These are phyloP conservation scores for Chelmon rostratus DNA, from an alignment of 2,797 vertebrate species.

Conservation along the genomic window DNA sequence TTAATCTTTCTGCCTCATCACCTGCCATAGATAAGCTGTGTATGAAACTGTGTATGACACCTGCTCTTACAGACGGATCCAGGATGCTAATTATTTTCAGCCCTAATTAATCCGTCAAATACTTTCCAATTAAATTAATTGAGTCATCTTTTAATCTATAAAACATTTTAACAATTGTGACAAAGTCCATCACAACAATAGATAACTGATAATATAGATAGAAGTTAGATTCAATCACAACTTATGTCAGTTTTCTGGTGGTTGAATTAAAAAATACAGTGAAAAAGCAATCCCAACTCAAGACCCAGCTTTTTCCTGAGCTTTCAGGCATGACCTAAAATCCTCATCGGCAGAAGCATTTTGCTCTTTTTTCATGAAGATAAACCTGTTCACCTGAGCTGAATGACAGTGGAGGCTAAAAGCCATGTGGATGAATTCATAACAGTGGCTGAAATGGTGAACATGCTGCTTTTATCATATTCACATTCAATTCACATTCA, in stretches of 20 bases:
- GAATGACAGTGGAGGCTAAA: background rate
- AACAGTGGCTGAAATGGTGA: background rate
- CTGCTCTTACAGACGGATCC: constrained; percentile 4
- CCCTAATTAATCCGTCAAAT: background rate
- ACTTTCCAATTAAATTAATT: background rate
- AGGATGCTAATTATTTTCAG: background rate
- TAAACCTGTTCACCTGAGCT: background rate
- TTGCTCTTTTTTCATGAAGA: background rate
- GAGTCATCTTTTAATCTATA: background rate
- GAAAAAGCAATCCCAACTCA: background rate
- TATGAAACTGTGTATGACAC: constrained; percentile 24
- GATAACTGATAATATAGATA: no score
- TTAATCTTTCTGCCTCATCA: constrained; percentile 55
- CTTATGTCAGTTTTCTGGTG: background rate
- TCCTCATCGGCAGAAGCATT: background rate
- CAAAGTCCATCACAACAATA: background rate
- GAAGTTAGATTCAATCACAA: background rate
- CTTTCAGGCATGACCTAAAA: background rate
- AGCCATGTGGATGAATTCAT: background rate
- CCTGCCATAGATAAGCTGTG: constrained; percentile 35
- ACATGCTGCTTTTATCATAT: no score
- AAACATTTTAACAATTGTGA: background rate
- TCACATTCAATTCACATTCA: no score
- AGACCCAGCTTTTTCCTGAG: background rate
- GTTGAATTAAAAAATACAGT: background rate